These are phyloP conservation scores for Entomobrya proxima DNA, from an alignment of 2,888 invertebrate species.

Conservation along the genomic window DNA sequence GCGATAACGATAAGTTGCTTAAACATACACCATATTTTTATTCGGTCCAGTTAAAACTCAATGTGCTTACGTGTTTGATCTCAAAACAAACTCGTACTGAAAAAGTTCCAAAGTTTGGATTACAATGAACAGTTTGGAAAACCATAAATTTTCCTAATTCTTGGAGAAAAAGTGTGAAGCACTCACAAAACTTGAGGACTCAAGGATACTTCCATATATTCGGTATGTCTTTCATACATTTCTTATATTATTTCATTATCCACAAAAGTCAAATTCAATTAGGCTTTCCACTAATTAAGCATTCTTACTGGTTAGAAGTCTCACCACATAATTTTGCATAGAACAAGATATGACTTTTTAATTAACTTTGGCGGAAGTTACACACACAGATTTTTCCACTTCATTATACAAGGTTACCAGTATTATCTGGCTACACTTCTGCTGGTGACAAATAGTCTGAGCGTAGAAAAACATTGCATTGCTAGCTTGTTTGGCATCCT, in stretches of 20 bases:
- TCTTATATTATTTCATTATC: too few relatives aligned
- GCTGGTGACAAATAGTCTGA: constrained; percentile 50
- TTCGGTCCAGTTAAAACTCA: background rate
- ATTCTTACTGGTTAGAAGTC: background rate
- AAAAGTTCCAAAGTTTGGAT: background rate
- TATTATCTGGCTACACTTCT: background rate
- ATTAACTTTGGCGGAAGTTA: constrained; percentile 37
- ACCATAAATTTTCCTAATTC: too few relatives aligned
- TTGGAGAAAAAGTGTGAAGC: background rate
- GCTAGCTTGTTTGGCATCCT: constrained; percentile 12
- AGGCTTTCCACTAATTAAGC: background rate
- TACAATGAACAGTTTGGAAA: too few relatives aligned
- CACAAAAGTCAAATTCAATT: too few relatives aligned
- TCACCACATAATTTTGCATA: background rate
- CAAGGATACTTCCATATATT: too few relatives aligned
- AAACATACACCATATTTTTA: background rate
- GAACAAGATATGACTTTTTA: background rate
- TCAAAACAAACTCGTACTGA: background rate
- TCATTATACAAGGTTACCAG: background rate
- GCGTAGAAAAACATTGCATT: background rate
- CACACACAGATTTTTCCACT: background rate
- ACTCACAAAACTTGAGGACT: background rate
- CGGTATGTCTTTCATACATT: too few relatives aligned
- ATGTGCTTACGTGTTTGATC: background rate
- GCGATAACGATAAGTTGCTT: background rate